These are phyloP conservation scores for Gyps fulvus DNA, from an alignment of 2,113 vertebrate genomes.

Conservation along the genomic window DNA sequence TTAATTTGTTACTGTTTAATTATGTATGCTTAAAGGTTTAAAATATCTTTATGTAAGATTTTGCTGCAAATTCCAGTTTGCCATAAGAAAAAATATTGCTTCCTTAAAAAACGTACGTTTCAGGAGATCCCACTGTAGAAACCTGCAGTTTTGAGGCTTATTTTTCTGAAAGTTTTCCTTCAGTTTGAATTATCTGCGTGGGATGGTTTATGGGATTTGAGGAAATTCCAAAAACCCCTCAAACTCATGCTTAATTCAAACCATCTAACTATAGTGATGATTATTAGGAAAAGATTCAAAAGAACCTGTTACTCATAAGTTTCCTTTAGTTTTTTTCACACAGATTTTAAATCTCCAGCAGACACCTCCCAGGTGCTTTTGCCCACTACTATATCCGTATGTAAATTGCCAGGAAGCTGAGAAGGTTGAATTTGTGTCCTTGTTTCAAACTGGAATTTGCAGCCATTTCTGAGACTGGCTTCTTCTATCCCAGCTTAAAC, in stretches of 20 bases:
- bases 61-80: constrained; percentile 76
- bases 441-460: constrained; percentile 74
- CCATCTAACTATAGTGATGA: background rate
- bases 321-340: background rate
- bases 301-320: background rate
- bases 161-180: background rate
- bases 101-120: background rate
- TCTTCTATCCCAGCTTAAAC: constrained; percentile 73
- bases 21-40: constrained; percentile 80
- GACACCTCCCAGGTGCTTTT: background rate
- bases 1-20: constrained; percentile 25
- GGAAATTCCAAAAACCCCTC: background rate
- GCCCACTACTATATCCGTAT: background rate
- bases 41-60: constrained; percentile 52
- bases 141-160: background rate
- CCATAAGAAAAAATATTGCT: constrained; percentile 13
- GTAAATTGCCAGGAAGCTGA: background rate
- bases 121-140: background rate
- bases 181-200: background rate
- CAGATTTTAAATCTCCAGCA: background rate
- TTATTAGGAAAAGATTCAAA: background rate
- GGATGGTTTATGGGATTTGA: background rate
- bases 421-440: background rate
- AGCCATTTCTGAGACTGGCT: constrained; percentile 61
- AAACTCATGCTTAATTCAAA: background rate